Base-by-base conservation (phyloP, 2,888 invertebrate species). In the Sesamia inferens region DNA sequence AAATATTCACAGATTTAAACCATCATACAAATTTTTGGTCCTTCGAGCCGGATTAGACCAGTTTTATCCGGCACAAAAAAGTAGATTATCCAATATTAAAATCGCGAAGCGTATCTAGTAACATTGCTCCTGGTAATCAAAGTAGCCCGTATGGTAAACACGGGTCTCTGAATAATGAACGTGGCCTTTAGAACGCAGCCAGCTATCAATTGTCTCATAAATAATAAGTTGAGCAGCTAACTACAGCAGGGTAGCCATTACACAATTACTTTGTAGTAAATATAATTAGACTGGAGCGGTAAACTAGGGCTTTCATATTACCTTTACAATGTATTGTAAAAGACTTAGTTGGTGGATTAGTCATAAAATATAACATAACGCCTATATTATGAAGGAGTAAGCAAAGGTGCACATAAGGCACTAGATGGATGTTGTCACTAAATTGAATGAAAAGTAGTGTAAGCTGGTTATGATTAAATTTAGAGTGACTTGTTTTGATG, bases 141-240 rank as follows among this genome's bases (percentile, higher is more conserved):
- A 62, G 66, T 61, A 62, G 59, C 84, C 77, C 81, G 69, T 72
- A 81, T 74, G 74, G 81, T 81, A 84, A 84, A 77, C 78, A 84
- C 62, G 19, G 61, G n/a, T 10, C 62, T 48, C 48, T 84, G 74
- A 84, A 83, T 84, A 83, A 84, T 84, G 57, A 66, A 77, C 19
- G 61, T 65, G 62, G 73, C 70, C 82, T 76, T 76, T 76, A 76
- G 68, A 76, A 69, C 71, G 63, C 68, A 71, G 47, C 67, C 57
- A 71, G 68, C 79, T 73, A 80, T 85, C 82, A 82, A 73, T 78
- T 68, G 75, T 74, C 71, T 78, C 71, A 78, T 82, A 68, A 85
- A 85, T 85, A 82, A 71, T 75, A 66, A 74, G 64, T 68, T 64
- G 69, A 69, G 51, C 66, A 68, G 62, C 59, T 57, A 65, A 62